These are phyloP conservation scores for Dromas ardeola DNA, from an alignment of 2,113 vertebrate species.

Conservation along the genomic window DNA sequence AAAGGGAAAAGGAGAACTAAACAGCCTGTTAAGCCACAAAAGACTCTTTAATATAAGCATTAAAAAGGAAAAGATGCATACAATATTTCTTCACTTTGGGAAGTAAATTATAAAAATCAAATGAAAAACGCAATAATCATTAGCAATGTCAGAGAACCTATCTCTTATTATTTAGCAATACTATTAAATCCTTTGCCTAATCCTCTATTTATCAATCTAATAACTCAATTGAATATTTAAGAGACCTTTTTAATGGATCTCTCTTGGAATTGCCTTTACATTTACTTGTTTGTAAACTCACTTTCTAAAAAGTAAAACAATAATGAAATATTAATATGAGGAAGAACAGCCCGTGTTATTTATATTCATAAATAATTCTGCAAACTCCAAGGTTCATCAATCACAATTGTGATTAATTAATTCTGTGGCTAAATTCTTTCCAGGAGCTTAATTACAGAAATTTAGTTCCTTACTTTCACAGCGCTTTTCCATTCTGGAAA, in stretches of 20 bases:
- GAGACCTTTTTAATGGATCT: background rate
- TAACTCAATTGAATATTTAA: background rate
- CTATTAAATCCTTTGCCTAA: background rate
- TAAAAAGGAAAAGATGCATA: background rate
- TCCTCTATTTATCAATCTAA: background rate
- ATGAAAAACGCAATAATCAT: background rate
- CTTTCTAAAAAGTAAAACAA: background rate
- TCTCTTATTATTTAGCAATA: background rate
- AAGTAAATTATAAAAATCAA: background rate
- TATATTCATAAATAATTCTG: background rate
- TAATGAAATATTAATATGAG: background rate
- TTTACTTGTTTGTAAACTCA: background rate
- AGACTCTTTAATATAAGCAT: background rate
- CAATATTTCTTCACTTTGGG: background rate
- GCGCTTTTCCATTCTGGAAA: background rate
- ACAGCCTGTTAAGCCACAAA: background rate
- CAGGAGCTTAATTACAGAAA: background rate
- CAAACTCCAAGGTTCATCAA: background rate
- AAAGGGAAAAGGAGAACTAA: background rate
- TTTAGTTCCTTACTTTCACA: background rate
- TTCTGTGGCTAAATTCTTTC: background rate
- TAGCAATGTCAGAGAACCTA: background rate
- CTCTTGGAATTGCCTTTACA: background rate
- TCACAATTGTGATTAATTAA: background rate
- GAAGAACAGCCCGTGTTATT: background rate